phyloP scores from a whole-genome alignment of 2,888 invertebrate species.

The Hirtodrosophila cameraria region DNA sequence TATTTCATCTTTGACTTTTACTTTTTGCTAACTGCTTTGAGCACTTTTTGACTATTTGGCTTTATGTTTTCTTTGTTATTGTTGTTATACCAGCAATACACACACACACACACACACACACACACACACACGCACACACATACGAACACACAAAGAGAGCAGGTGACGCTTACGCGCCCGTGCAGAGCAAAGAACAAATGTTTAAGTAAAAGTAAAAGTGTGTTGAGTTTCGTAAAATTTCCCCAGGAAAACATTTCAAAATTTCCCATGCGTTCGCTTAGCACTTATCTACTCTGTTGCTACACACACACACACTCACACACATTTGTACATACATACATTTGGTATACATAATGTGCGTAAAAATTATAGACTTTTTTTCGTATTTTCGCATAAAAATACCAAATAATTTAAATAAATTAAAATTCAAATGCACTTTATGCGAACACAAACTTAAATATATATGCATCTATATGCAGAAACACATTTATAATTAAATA shows the following conservation, averaged over 20 bases:
- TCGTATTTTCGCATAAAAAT: neutral
- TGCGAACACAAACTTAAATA: neutral
- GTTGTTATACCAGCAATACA: conserved; percentile 49
- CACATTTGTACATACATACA: conserved; percentile 10
- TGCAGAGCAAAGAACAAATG: conserved; percentile 40
- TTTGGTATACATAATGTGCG: conserved; percentile 69
- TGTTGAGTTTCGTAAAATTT: conserved; percentile 73
- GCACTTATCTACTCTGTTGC: conserved; percentile 45
- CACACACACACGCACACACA: conserved; percentile 1
- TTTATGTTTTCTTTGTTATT: conserved; percentile 57
- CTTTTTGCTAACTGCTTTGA: conserved; percentile 39
- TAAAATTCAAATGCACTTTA: no score
- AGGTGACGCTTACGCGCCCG: conserved; percentile 41
- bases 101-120: conserved; percentile 7
- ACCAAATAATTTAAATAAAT: no score
- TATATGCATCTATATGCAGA: neutral
- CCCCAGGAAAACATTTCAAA: conserved; percentile 60
- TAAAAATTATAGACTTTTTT: conserved; percentile 30
- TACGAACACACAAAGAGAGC: conserved; percentile 10
- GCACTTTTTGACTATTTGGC: conserved; percentile 47
- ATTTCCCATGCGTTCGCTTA: conserved; percentile 69
- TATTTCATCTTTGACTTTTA: conserved; percentile 39
- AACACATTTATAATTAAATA: no score
- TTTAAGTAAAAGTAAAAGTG: conserved; percentile 69
- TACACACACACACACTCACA: conserved; percentile 20